These are phyloP conservation scores for Parthenolecanium corni DNA, from an alignment of 2,888 invertebrate species.

Conservation along the genomic window DNA sequence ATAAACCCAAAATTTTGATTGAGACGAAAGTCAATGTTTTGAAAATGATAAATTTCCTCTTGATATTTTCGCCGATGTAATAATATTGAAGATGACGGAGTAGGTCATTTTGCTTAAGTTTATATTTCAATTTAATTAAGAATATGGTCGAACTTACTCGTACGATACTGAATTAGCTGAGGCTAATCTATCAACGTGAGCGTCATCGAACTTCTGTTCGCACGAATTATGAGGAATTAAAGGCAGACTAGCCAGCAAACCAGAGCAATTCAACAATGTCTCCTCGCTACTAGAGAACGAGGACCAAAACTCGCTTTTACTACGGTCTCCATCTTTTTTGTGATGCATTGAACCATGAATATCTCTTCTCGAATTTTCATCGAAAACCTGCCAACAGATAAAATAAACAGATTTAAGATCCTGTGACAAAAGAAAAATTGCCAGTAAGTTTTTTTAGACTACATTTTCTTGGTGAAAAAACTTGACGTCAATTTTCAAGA, in stretches of 20 bases:
- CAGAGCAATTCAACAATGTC: constrained; percentile 58
- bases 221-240: constrained; percentile 53
- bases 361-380: constrained; percentile 34
- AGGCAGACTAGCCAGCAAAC: constrained; percentile 58
- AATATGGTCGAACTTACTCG: constrained; percentile 40
- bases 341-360: constrained; percentile 42
- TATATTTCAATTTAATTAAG: too few relatives aligned
- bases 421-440: too few relatives aligned
- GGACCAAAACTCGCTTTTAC: constrained; percentile 68
- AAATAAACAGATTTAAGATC: too few relatives aligned
- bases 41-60: too few relatives aligned
- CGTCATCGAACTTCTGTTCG: constrained; percentile 32
- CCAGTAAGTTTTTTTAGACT: too few relatives aligned
- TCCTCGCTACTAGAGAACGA: constrained; percentile 72
- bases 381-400: background rate
- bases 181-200: constrained; percentile 23
- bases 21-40: too few relatives aligned
- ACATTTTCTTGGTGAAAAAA: too few relatives aligned
- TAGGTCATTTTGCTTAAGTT: too few relatives aligned
- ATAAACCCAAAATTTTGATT: too few relatives aligned
- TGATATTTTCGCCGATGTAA: too few relatives aligned
- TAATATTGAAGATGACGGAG: too few relatives aligned
- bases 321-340: constrained; percentile 50
- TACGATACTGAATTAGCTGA: constrained; percentile 54
- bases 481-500: too few relatives aligned